Evolutionary conservation across 1,140 invertebrate species (phyloP), one percentile per base, ranked within the genome.

Genomic region (Parapsyche elsis): DNA sequence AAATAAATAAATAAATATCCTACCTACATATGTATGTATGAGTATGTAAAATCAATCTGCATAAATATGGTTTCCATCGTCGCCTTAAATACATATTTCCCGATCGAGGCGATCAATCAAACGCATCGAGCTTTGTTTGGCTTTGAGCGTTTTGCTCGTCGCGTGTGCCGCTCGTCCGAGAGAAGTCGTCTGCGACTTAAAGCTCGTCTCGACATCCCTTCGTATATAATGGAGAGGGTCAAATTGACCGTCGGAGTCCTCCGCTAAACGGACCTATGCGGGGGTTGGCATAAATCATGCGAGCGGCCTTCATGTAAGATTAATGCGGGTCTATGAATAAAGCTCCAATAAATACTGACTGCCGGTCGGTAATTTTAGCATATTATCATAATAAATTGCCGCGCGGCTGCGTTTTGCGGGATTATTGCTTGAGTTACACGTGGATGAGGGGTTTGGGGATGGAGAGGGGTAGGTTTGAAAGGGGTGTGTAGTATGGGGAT

Each of bases 361-460:
- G 75, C 75, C 75, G 75, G 75, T 75, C 79, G 79, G 81, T 83
- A 83, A 83, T 83, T 83, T 80, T 73, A 67, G 76, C 79, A 76
- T 83, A 83, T 83, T 83, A 83, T 83, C 81, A 83, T 83, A 83
- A 83, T 83, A 83, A 80, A 83, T 83, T 83, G 73, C 77, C 53
- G 45, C 74, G 71, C 74, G 38, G 45, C 53, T 61, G 74, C 74
- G 74, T 76, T 64, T 26, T 64, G 75, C 26, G 14, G 75, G 75
- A 77, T 64, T 61, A 61, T 64, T 77, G 75, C 46, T 64, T 59
- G 57, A 57, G 73, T 57, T 75, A 67, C 61, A 67, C 49, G 73
- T 9, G 49, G 21, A 24, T 30, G 21, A 26, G 5, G 21, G 30
- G 30, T 38, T n/a, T n/a, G n/a, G 30, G 7, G 30, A 4, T 38